Base-by-base conservation (phyloP, 2,888 invertebrate genomes). In the Noctua pronuba region DNA sequence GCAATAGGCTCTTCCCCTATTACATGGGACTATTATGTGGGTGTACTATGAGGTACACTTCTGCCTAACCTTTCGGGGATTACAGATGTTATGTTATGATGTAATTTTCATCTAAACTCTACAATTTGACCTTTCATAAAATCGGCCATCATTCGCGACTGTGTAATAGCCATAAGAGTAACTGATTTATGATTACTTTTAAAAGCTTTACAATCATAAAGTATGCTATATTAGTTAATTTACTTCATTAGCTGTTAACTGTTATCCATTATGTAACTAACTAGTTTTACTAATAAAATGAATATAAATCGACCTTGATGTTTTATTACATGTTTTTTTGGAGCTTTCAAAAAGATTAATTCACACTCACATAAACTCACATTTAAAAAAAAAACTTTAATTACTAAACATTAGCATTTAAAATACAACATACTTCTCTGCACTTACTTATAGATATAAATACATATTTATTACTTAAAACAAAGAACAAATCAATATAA, bases 281-380 rank as follows among this genome's bases (percentile, higher is more conserved):
- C 49, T 80, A 75, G 71, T 64, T 81, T 76, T 41, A 81, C 24
- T 73, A 82, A 77, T 82, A 77, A 82, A 82, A 73, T 70, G 16
- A 71, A 55, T 72, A 46, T 52, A 24, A 62, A 55, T 24, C 38
- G 21, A 38, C 16, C 6, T 6, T 16, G 1, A 35, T 31, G 3
- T 58, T 69, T 79, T 78, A 49, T 65, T 60, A 31, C 0, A 38
- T 11, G 18, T 3, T 31, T 28, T 41, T 44, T 16, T 52, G 10
- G 16, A 13, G 1, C 21, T 8, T 41, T 5, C 0, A 38, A 16
- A 49, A 49, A 41, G 5, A 41, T n/a, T 7, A 31, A 24, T 11
- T n/a, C n/a, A n/a, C n/a, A n/a, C n/a, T n/a, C n/a, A n/a, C n/a
- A n/a, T n/a, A n/a, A n/a, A 49, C 16, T 18, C 7, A 2, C 11